Evolutionary conservation across 1,140 invertebrate genomes (phyloP), one percentile per base, ranked within the genome.

Genomic region (Eriosoma lanigerum): DNA sequence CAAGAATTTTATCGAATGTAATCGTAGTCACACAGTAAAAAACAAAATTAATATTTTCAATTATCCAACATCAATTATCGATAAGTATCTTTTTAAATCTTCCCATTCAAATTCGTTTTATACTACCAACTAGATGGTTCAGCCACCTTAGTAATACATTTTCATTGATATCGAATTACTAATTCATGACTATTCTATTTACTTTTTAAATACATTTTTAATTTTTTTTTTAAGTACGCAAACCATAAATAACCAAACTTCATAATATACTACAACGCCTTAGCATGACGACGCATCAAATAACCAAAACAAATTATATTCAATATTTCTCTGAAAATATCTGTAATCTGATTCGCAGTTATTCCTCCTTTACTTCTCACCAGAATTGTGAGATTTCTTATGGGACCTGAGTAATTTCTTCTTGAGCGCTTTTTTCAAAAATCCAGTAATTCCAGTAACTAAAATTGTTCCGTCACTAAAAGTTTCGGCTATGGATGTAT

Each of bases 371-470:
- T 66, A 44, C 10, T 66, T 21, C 62, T 66, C 38, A 66, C 62
- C 5, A 66, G 2, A 2, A 66, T 1, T 0, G 32, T 32, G 15
- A 66, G 21, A 13, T 38, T 44, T n/a, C n/a, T 21, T 21, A 66
- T 86, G 1, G 90, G 89, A 90, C 24, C 90, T 84, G 0, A 94
- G 85, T 15, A 95, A 83, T 84, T 94, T 95, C 82, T 93, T 90
- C 12, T 94, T 87, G 15, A 94, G 85, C 58, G 87, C 89, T 85
- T 93, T 93, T 10, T 92, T 92, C 85, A 93, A 88, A 84, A 93
- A 94, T n/a, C 91, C 91, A 3, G 91, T 91, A 2, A 85, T 87
- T 9, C 89, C 89, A 1, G 89, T 90, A 26, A 90, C 84, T 15
- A 90, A 84, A 15, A 93, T 84, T 70, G 86, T 87, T 81, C 88